Conservation (phyloP, 2,888 invertebrate genomes). For the Gasteruption jaculator region DNA sequence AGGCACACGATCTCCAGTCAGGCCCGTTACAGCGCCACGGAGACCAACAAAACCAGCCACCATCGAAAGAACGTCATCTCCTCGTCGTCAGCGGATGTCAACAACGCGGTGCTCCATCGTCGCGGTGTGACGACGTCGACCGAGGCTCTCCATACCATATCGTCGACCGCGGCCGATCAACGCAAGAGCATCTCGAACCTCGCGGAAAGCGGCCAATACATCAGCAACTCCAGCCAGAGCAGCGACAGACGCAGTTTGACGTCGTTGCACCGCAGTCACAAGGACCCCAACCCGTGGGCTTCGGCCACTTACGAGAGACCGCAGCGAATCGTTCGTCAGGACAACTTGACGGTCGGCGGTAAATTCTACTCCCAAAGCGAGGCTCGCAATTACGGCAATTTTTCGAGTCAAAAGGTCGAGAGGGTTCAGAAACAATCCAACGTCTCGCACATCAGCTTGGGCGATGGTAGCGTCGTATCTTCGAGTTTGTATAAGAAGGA, state of each 20-base stretch:
- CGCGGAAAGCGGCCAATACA: slow-evolving; percentile 68
- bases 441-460: slow-evolving; percentile 71
- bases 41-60: slow-evolving; percentile 54
- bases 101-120: slow-evolving; percentile 74
- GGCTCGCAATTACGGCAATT: slow-evolving; percentile 66
- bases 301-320: slow-evolving; percentile 58
- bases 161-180: slow-evolving; percentile 71
- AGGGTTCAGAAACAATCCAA: slow-evolving; percentile 63
- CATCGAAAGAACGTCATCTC: slow-evolving; percentile 73
- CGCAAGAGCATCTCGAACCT: slow-evolving; percentile 77
- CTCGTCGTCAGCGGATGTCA: slow-evolving; percentile 66
- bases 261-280: slow-evolving; percentile 69
- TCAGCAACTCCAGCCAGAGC: slow-evolving; percentile 63
- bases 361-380: slow-evolving; percentile 73
- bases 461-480: slow-evolving; percentile 61
- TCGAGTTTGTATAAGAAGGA: slow-evolving; percentile 72
- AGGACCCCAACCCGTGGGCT: slow-evolving; percentile 58
- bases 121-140: slow-evolving; percentile 65
- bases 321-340: slow-evolving; percentile 59
- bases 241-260: slow-evolving; percentile 74
- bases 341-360: slow-evolving; percentile 69
- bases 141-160: slow-evolving; percentile 69
- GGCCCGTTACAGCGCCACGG: slow-evolving; percentile 44
- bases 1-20: slow-evolving; percentile 49
- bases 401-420: slow-evolving; percentile 56